Percentiles rank a stretch among this genome's conserved stretches.
These are phyloP conservation scores for Rousettus madagascariensis DNA, from an alignment of 2,797 vertebrate genomes.

Conservation along the genomic window DNA sequence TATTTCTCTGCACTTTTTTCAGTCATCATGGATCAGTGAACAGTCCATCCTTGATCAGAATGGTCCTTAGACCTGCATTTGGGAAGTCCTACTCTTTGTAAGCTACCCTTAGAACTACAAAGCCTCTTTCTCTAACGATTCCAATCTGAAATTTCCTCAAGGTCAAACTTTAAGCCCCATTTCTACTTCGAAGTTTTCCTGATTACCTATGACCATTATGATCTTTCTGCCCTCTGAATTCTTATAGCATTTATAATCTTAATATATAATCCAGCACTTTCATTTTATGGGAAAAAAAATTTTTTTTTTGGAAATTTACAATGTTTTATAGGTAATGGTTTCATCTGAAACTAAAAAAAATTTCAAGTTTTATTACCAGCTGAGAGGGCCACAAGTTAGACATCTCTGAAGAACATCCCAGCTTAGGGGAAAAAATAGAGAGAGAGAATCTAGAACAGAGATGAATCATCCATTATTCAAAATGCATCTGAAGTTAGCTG, in stretches of 20 bases:
- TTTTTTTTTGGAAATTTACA: not conserved
- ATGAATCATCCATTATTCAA: not conserved
- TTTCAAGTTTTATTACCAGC: not conserved
- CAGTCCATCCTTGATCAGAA: not conserved
- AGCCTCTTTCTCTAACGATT: not conserved
- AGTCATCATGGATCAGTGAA: not conserved
- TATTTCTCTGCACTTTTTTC: not conserved
- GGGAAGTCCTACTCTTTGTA: not conserved
- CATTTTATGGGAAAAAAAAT: not conserved
- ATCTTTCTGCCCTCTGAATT: not conserved
- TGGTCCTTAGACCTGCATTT: not conserved
- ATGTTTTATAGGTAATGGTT: not conserved
- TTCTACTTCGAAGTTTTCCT: slow-evolving; percentile 30
- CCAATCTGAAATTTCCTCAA: not conserved
- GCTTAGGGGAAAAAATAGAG: not conserved
- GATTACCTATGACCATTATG: not conserved
- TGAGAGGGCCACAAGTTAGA: not conserved
- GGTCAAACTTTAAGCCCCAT: not conserved
- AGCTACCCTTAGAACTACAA: not conserved
- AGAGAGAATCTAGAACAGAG: not conserved
- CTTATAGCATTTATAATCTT: not conserved
- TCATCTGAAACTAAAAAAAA: slow-evolving; percentile 17
- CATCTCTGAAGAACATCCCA: not conserved
- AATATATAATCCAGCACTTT: not conserved
- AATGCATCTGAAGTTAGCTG: not conserved